Conservation (phyloP, 2,113 vertebrate genomes). For the Cyanocitta stelleri region DNA sequence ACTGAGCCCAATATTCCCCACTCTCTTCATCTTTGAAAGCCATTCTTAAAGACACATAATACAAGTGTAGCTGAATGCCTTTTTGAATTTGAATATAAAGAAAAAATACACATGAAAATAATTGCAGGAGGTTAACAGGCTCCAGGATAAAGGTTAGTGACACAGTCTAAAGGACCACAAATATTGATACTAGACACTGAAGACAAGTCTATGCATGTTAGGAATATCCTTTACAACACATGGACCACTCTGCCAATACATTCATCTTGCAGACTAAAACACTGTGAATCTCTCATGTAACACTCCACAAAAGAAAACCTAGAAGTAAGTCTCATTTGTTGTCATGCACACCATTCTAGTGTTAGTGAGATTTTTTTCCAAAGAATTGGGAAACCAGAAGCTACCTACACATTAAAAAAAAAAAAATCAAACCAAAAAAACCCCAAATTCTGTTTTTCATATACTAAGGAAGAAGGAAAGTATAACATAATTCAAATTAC, state of each 20-base stretch:
- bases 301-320: not conserved
- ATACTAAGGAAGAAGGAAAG: not conserved
- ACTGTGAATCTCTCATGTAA: not conserved
- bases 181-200: not conserved
- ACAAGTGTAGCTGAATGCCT: not conserved
- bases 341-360: not conserved
- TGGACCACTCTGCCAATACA: fast-evolving
- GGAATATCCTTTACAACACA: not conserved
- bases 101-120: not conserved
- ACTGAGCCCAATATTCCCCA: not conserved
- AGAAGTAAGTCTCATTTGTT: not conserved
- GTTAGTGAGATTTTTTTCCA: not conserved
- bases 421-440: not conserved
- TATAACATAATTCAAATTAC: not conserved
- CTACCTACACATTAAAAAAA: not conserved
- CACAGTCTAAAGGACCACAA: not conserved
- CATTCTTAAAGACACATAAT: not conserved
- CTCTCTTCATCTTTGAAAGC: not conserved
- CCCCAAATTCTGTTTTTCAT: not conserved
- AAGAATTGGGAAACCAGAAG: not conserved
- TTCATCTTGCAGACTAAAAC: not conserved
- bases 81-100: not conserved
- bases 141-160: not conserved
- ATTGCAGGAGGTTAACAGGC: not conserved
- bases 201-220: not conserved